These are phyloP conservation scores for Galaxias olidus DNA, from an alignment of 2,797 vertebrate species.

Conservation along the genomic window DNA sequence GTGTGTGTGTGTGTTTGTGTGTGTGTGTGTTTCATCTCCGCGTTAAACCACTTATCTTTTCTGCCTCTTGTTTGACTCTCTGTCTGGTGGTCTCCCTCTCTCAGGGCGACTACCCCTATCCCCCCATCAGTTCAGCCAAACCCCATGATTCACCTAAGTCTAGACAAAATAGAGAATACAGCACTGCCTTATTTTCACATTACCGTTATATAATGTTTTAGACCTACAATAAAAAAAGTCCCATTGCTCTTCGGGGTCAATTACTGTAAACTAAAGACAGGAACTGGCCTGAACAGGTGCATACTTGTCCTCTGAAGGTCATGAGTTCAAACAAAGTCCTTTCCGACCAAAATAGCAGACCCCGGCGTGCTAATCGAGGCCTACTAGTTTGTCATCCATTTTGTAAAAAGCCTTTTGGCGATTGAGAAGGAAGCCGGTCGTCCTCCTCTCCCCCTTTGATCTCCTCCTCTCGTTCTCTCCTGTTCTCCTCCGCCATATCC, in stretches of 20 bases:
- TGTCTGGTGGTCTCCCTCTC: background rate
- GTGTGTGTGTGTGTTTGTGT: constrained; percentile 5
- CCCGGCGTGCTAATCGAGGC: no score
- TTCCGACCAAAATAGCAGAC: constrained; percentile 27
- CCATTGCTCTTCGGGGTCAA: constrained; percentile 3
- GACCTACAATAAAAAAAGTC: background rate
- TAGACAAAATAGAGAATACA: constrained; percentile 22
- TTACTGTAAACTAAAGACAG: constrained; percentile 48
- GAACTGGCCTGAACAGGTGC: constrained; percentile 3
- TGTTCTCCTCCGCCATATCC: constrained; percentile 27
- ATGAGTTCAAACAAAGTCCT: constrained; percentile 20
- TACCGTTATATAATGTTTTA: background rate
- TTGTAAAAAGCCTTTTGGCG: constrained; percentile 32
- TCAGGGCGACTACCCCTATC: constrained; percentile 36
- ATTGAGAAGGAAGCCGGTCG: constrained; percentile 55
- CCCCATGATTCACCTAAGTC: constrained; percentile 44
- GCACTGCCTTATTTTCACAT: background rate
- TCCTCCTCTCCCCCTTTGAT: constrained; percentile 36
- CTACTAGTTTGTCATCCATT: constrained; percentile 13
- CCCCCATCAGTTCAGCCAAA: constrained; percentile 5
- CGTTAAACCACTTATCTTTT: background rate
- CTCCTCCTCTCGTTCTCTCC: constrained; percentile 22
- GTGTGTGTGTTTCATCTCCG: constrained; percentile 20
- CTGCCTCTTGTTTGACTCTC: constrained; percentile 21
- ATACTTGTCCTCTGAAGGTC: background rate